Evolutionary conservation across 2,797 vertebrate species (phyloP), one percentile per base, ranked within the genome.

Genomic region (Sebastes minor): DNA sequence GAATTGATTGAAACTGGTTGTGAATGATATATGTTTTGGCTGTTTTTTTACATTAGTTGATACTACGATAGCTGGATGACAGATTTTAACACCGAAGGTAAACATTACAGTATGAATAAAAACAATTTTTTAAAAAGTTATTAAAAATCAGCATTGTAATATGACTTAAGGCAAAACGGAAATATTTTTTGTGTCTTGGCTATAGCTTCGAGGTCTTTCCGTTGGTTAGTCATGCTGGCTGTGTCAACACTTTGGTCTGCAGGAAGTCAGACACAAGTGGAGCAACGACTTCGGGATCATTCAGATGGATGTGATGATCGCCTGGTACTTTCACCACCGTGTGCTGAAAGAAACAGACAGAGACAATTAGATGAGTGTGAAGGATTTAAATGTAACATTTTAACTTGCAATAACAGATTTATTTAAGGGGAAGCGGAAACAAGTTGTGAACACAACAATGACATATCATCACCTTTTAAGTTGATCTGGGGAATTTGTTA

Each of bases 231-330:
- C 1, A 42, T 10, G 23, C 16, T 4, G 75, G 74, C 11, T n/a
- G 52, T 2, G 59, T 71, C 42, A 88, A 14, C 25, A 80, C 82
- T 77, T 85, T 76, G 25, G 60, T 71, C 71, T 71, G 87, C 76
- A 96, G 85, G 86, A 95, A 96, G 59, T 95, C 90, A 0, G 87
- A 90, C 61, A 96, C 80, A 10, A 91, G 3, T 0, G 89, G 80
- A 38, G 94, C 95, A 7, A 95, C 78, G 0, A 20, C 62, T 67
- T 91, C 92, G 1, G 95, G 93, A 6, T 91, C 67, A 46, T 95
- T 95, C 73, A 96, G 87, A 81, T 96, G 96, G 71, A 96, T 38
- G 74, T 96, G 95, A 86, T 96, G 96, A 79, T 93, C 80, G 2
- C 95, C 96, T 3, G 94, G 89, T 33, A 96, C 82, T 0, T 5